Evolutionary conservation across 2,888 invertebrate species (phyloP).

Genomic region (Fragum whitleyi): DNA sequence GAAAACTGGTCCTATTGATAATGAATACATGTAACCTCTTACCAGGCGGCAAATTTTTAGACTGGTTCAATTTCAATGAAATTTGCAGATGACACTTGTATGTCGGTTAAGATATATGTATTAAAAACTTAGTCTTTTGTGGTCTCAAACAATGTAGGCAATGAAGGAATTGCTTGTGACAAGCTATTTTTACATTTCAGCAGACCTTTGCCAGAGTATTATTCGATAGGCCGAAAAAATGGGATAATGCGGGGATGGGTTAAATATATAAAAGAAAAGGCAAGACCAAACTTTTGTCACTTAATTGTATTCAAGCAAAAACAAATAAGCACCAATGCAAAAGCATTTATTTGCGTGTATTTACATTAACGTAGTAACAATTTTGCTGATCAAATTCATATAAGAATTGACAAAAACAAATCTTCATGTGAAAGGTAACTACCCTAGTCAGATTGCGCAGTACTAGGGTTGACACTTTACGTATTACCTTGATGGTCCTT

Average conservation of each 20-base stretch:
- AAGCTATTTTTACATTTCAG: slow-evolving; percentile 3
- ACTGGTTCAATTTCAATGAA: not conserved
- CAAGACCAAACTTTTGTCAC: too few species aligned
- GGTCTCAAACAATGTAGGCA: not conserved
- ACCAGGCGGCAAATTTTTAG: not conserved
- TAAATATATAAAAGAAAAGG: too few species aligned
- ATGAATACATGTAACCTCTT: too few species aligned
- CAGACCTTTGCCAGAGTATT: too few species aligned
- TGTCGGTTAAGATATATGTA: not conserved
- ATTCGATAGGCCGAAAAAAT: not conserved
- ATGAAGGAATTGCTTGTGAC: slow-evolving; percentile 4
- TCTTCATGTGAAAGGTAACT: too few species aligned
- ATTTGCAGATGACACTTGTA: not conserved
- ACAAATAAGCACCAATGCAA: not conserved
- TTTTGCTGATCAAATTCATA: too few species aligned
- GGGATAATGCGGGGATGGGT: not conserved
- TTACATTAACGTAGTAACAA: not conserved
- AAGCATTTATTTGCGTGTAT: not conserved
- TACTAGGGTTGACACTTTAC: too few species aligned
- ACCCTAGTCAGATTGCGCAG: too few species aligned
- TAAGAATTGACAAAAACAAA: too few species aligned
- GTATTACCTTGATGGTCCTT: too few species aligned
- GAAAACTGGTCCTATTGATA: not conserved
- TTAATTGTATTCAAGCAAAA: not conserved
- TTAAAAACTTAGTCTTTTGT: not conserved